Evolutionary conservation across 2,113 vertebrate species (phyloP).

Genomic region (Vulpes ferrilata): DNA sequence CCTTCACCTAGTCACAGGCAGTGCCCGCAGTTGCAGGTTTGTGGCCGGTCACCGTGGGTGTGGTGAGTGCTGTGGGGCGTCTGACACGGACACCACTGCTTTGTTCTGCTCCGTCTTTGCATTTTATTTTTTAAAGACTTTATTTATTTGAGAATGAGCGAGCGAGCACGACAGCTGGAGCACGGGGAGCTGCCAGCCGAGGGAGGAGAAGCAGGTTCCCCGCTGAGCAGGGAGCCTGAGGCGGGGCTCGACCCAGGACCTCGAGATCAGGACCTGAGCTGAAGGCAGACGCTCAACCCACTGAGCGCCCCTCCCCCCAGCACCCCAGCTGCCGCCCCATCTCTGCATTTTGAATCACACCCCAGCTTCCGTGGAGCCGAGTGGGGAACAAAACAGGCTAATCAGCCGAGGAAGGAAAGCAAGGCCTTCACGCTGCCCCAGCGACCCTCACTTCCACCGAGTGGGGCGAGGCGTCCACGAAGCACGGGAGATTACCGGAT

Average conservation of each 20-base stretch:
- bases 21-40: not conserved
- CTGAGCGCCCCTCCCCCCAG: not conserved
- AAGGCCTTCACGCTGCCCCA: not conserved
- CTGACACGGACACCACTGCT: rapidly evolving
- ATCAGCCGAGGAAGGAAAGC: not conserved
- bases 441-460: slow-evolving; percentile 30
- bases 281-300: not conserved
- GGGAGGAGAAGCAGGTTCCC: not conserved
- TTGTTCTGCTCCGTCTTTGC: not conserved
- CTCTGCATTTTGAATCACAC: not conserved
- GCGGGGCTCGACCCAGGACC: not conserved
- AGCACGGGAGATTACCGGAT: slow-evolving; percentile 53
- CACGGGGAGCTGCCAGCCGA: not conserved
- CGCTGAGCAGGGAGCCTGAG: not conserved
- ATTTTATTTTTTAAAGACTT: not conserved
- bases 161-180: too few relatives aligned
- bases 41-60: rapidly evolving
- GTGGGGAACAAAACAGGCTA: not conserved
- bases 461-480: slow-evolving; percentile 18
- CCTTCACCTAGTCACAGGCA: rapidly evolving
- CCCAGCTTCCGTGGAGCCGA: not conserved
- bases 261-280: not conserved
- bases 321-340: not conserved
- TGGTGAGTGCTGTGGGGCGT: rapidly evolving
- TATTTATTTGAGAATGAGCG: not conserved